Percentiles rank a stretch among this genome's conserved stretches.
phyloP scores from a whole-genome alignment of 2,797 vertebrate genomes.

The Sebastes aleutianus region DNA sequence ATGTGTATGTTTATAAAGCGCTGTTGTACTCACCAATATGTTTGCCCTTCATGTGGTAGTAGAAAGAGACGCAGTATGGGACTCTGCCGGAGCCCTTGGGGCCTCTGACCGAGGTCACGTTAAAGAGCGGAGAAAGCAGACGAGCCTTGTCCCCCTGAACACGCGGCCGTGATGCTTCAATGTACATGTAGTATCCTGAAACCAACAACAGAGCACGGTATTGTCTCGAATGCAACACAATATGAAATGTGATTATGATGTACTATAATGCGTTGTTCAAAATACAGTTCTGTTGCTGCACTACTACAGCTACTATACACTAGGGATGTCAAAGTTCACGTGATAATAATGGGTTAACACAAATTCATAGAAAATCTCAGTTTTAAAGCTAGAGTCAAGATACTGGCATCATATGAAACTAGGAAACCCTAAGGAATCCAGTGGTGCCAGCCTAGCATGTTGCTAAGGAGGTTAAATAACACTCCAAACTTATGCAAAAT shows the following conservation, averaged over 20 bases:
- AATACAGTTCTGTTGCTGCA: background rate
- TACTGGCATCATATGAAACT: too few species aligned
- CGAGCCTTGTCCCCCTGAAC: conserved; percentile 91
- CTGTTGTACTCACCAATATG: conserved; percentile 91
- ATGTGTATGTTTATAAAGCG: background rate
- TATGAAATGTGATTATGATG: background rate
- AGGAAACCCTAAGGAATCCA: too few species aligned
- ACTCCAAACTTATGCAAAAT: too few species aligned
- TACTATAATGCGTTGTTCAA: too few species aligned
- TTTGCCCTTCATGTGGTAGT: conserved; percentile 98
- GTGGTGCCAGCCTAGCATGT: too few species aligned
- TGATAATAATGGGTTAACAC: too few species aligned
- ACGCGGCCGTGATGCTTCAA: conserved; percentile 91
- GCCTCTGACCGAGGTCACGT: conserved; percentile 85
- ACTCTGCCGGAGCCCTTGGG: conserved; percentile 75
- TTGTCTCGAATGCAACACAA: background rate
- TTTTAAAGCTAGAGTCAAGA: too few species aligned
- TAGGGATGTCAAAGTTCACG: too few species aligned
- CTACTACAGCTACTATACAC: too few species aligned
- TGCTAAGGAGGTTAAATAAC: too few species aligned
- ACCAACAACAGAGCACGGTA: conserved; percentile 15
- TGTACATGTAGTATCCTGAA: conserved; percentile 98
- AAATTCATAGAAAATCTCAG: too few species aligned
- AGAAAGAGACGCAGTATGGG: conserved; percentile 95
- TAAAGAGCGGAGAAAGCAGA: conserved; percentile 94